A percentile compares a stretch with the other conserved stretches of the same genome.
Evolutionary conservation across 2,797 vertebrate species (phyloP).

Genomic region (Pygocentrus nattereri): DNA sequence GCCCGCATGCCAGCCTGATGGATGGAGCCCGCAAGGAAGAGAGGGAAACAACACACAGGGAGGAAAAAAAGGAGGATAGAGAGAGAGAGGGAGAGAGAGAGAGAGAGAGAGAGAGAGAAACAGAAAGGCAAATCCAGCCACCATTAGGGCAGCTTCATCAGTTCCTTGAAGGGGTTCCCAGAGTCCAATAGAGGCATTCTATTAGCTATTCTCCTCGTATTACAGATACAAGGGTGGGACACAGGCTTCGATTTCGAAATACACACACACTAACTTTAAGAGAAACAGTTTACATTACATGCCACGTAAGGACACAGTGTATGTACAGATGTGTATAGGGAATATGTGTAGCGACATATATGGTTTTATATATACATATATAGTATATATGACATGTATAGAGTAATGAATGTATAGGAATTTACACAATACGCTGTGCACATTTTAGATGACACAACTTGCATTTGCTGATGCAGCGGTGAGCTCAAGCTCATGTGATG

Average conservation of each 20-base stretch:
- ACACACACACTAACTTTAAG: constrained; percentile 33
- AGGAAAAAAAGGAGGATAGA: constrained; percentile 71
- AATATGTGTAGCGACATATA: no score
- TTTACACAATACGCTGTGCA: neutral
- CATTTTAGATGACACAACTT: no score
- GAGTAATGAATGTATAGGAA: neutral
- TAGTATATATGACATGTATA: no score
- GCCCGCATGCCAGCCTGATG: constrained; percentile 95
- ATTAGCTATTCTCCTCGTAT: constrained; percentile 65
- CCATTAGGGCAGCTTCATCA: constrained; percentile 83
- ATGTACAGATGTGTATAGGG: neutral
- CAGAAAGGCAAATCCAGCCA: constrained; percentile 67
- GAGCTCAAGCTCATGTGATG: no score
- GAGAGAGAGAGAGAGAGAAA: constrained; percentile 32
- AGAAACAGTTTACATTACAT: constrained; percentile 39
- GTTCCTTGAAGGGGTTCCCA: constrained; percentile 79
- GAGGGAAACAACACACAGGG: constrained; percentile 61
- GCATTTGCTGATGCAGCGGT: no score
- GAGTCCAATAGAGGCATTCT: constrained; percentile 80
- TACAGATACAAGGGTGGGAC: constrained; percentile 51
- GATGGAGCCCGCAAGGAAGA: constrained; percentile 89
- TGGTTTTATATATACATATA: no score
- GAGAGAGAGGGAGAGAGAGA: constrained; percentile 43
- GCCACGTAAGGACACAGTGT: neutral
- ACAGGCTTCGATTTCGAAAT: constrained; percentile 28